Base-by-base conservation (phyloP, 1,140 invertebrate genomes). In the Elysia chlorotica region DNA sequence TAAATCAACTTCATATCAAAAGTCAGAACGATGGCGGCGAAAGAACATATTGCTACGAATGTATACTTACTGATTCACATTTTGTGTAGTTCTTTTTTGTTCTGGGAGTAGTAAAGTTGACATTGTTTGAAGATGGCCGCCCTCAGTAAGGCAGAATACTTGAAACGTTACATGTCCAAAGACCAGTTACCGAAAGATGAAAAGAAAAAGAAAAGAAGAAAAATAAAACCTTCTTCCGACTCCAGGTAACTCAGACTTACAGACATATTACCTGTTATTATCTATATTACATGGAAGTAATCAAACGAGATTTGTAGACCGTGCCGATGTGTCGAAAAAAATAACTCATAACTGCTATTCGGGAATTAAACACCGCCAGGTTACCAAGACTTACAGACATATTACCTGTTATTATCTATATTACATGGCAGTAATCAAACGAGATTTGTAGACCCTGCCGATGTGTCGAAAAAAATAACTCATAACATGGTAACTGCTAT, bases 161-260 rank as follows among this genome's bases (percentile, higher is more conserved):
- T 70, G 21, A 70, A 70, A 37, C 67, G 67, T 1, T 70, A 70
- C 25, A 59, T 61, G 23, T 70, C 67, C 1, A 70, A 70, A 59
- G 56, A 53, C 1, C 53, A 70, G 25, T 30, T 59, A n/a, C 25
- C 56, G 5, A 59, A 70, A 61, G 36, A 61, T 6, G 56, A 70
- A 3, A 36, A 38, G 36, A 70, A 70, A 61, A 70, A 61, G 36
- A 70, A 69, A 30, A 69, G 48, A 14, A 61, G 37, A 30, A 59
- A 37, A 59, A 70, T 25, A 30, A 68, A 56, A 31, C 21, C n/a
- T 2, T 10, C 53, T 33, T 35, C 35, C 5, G 56, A 70, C n/a
- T 59, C 30, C 21, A 68, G 35, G 65, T 70, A 70, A 36, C 30
- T 5, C n/a, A 63, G 6, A 6, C n/a, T 6, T 63, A 5, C 5